Conservation (phyloP, 2,888 invertebrate genomes). For the Heliconius sara region DNA sequence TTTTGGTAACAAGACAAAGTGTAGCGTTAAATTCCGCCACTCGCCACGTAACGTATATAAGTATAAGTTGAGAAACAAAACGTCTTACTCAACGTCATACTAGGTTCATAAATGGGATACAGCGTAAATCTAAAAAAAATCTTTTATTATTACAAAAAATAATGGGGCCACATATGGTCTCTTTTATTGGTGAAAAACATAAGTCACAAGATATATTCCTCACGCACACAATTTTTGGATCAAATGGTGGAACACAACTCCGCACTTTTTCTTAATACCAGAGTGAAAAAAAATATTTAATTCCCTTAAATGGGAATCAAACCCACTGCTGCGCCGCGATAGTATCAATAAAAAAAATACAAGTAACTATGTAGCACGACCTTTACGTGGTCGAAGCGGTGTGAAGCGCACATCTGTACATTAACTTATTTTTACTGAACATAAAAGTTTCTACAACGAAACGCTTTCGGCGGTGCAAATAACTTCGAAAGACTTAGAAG, state of each 20-base stretch:
- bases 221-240: too few species aligned
- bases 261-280: too few species aligned
- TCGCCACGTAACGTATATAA: too few species aligned
- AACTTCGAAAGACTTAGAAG: conserved; percentile 43
- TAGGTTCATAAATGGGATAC: background rate
- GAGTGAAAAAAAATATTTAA: too few species aligned
- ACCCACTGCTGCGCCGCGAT: too few species aligned
- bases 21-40: too few species aligned
- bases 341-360: too few species aligned
- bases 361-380: background rate
- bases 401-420: conserved; percentile 46
- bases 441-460: conserved; percentile 52
- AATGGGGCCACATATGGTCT: background rate
- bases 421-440: conserved; percentile 49
- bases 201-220: too few species aligned
- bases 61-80: background rate
- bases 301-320: too few species aligned
- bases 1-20: background rate
- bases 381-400: conserved; percentile 15
- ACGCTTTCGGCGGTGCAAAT: conserved; percentile 48
- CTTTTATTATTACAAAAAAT: background rate
- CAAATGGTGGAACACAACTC: too few species aligned
- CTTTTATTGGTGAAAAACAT: too few species aligned
- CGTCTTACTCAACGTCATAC: too few species aligned
- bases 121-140: background rate